Conservation (phyloP, 2,113 vertebrate species). For the Tylochromis polylepis region DNA sequence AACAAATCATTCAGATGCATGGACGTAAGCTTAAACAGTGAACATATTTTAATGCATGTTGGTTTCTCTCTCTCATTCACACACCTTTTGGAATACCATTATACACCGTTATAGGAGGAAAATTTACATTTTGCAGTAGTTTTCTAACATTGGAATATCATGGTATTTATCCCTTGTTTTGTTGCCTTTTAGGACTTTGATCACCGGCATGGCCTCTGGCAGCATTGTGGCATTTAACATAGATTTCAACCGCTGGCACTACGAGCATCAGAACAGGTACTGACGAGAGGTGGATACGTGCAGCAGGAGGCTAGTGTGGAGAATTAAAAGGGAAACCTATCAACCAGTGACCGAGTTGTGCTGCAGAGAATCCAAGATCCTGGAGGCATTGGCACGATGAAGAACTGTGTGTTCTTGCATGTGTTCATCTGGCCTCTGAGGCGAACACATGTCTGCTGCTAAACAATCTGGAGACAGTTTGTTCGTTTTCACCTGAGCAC, state of each 20-base stretch:
- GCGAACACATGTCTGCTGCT: conserved; percentile 74
- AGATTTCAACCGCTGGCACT: conserved; percentile 98
- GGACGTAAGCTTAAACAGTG: background rate
- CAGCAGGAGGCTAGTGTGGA: background rate
- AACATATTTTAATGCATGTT: background rate
- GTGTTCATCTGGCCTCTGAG: background rate
- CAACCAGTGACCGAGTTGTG: background rate
- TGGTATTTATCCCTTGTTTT: background rate
- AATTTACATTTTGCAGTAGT: background rate
- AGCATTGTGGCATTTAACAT: conserved; percentile 99
- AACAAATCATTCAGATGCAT: background rate
- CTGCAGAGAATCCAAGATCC: background rate
- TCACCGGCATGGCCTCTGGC: conserved; percentile 97
- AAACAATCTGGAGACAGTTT: conserved; percentile 73
- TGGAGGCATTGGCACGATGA: background rate
- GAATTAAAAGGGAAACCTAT: background rate
- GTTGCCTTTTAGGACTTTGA: conserved; percentile 81
- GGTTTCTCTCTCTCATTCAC: background rate
- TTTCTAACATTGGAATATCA: background rate
- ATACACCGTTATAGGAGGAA: background rate
- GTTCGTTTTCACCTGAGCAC: conserved; percentile 77
- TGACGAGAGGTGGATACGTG: conserved; percentile 57
- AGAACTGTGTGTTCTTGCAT: background rate
- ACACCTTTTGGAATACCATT: background rate
- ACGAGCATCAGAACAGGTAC: conserved; percentile 96